These are phyloP conservation scores for Sisor rabdophorus DNA, from an alignment of 2,113 vertebrate genomes.

Conservation along the genomic window DNA sequence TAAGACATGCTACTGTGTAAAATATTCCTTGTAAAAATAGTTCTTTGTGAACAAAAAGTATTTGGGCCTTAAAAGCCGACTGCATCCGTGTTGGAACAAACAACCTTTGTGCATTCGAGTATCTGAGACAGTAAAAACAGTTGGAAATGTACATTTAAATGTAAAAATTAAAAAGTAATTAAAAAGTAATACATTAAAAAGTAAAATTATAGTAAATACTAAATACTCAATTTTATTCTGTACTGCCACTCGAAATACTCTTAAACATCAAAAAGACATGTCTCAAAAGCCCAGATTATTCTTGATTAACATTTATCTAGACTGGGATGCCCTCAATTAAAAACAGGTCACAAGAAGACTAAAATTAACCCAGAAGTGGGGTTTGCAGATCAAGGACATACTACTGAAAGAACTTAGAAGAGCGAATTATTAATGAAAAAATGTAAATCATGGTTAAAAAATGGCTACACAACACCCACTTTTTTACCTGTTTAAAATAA, in stretches of 20 bases:
- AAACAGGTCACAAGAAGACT: constrained; percentile 66
- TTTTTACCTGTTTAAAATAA: not conserved
- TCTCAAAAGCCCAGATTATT: constrained; percentile 47
- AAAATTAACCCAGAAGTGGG: constrained; percentile 63
- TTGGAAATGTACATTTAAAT: too few relatives aligned
- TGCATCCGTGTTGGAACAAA: not conserved
- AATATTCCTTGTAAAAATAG: too few relatives aligned
- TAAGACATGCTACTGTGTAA: too few relatives aligned
- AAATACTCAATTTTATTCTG: too few relatives aligned
- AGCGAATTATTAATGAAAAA: constrained; percentile 52
- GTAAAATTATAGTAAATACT: too few relatives aligned
- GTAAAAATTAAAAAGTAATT: too few relatives aligned
- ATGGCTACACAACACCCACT: not conserved
- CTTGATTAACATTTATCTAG: constrained; percentile 63
- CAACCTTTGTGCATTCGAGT: not conserved
- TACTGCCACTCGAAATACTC: not conserved
- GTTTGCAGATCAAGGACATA: constrained; percentile 63
- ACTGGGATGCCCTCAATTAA: constrained; percentile 70
- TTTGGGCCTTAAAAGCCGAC: constrained; percentile 5
- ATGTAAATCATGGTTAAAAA: constrained; percentile 43
- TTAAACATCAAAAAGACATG: not conserved
- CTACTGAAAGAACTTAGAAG: constrained; percentile 45
- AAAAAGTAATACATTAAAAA: too few relatives aligned
- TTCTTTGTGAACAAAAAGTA: not conserved
- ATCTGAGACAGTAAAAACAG: not conserved